Evolutionary conservation across 2,888 invertebrate genomes (phyloP).

Genomic region (Julus scanicus): DNA sequence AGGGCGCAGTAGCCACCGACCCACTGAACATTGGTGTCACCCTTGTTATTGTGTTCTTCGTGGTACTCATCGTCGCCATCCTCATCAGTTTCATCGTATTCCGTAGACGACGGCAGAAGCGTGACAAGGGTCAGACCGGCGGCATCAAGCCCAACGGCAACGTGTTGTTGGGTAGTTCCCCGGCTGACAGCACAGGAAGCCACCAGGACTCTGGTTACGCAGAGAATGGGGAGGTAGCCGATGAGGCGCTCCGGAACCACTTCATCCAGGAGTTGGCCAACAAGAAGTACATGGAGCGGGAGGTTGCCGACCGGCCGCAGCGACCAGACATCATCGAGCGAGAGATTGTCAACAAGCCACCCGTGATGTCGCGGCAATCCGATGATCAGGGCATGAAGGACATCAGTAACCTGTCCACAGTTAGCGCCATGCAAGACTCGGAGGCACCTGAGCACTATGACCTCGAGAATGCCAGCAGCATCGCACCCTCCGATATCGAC

Average conservation of each 20-base stretch:
- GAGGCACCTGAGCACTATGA: slow-evolving; percentile 94
- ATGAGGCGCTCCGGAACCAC: slow-evolving; percentile 72
- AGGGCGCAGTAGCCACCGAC: slow-evolving; percentile 80
- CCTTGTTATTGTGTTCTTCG: slow-evolving; percentile 92
- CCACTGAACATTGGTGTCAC: slow-evolving; percentile 93
- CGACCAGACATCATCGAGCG: slow-evolving; percentile 94
- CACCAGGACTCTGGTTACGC: slow-evolving; percentile 63
- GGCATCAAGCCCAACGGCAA: slow-evolving; percentile 68
- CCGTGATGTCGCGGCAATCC: slow-evolving; percentile 70
- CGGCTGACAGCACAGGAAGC: slow-evolving; percentile 56
- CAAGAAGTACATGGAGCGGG: slow-evolving; percentile 89
- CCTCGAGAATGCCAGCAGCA: slow-evolving; percentile 95
- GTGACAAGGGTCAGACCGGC: slow-evolving; percentile 78
- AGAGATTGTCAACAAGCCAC: slow-evolving; percentile 86
- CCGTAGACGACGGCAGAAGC: slow-evolving; percentile 85
- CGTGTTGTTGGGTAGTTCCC: slow-evolving; percentile 71
- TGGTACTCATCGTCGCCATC: slow-evolving; percentile 87
- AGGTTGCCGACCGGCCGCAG: slow-evolving; percentile 78
- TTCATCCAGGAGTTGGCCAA: slow-evolving; percentile 86
- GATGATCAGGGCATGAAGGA: slow-evolving; percentile 65
- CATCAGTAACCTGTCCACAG: slow-evolving; percentile 48
- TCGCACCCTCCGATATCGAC: slow-evolving; percentile 97
- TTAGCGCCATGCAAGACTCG: slow-evolving; percentile 67
- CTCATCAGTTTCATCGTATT: slow-evolving; percentile 92
- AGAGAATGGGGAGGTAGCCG: slow-evolving; percentile 61